These are phyloP conservation scores for Helarctos malayanus DNA, from an alignment of 2,797 vertebrate genomes.

Conservation along the genomic window DNA sequence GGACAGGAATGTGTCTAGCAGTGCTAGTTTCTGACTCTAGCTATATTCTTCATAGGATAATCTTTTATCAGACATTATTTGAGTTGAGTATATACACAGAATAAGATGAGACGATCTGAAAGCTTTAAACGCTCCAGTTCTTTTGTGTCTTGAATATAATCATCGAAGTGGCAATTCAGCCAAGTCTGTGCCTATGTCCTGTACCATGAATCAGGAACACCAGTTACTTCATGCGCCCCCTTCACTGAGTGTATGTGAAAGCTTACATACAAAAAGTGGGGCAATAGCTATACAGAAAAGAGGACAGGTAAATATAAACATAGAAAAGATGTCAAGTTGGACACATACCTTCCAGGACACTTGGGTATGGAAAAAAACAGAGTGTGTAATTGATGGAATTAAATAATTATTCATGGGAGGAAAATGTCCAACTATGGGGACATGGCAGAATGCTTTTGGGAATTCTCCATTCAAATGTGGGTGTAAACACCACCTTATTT, in stretches of 20 bases:
- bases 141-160: background rate
- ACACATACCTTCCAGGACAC: background rate
- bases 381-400: background rate
- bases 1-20: constrained; percentile 51
- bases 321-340: background rate
- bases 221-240: background rate
- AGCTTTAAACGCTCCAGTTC: background rate
- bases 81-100: background rate
- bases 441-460: constrained; percentile 5
- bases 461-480: background rate
- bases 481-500: background rate
- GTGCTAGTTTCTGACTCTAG: background rate
- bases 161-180: background rate
- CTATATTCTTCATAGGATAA: background rate
- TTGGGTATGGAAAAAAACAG: background rate
- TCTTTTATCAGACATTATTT: background rate
- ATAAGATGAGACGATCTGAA: background rate
- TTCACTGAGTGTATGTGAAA: background rate
- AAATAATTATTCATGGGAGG: background rate
- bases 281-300: background rate
- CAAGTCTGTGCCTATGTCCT: background rate
- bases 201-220: background rate
- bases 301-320: background rate
- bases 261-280: background rate
- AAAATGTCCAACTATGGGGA: background rate